Evolutionary conservation across 1,140 invertebrate genomes (phyloP).

Genomic region (Metaphire vulgaris): DNA sequence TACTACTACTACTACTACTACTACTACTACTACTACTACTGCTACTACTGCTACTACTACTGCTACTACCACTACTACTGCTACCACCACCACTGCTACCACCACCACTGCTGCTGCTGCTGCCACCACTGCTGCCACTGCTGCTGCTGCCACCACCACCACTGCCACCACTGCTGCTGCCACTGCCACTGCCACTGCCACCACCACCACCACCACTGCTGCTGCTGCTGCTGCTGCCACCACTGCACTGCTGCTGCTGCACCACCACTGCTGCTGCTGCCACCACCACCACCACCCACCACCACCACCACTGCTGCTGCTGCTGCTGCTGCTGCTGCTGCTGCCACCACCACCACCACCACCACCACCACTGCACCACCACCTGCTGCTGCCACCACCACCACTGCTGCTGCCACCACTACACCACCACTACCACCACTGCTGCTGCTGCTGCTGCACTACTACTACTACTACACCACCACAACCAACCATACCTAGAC

Average conservation of each 20-base stretch:
- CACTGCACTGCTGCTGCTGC: not conserved
- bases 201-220: not conserved
- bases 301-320: too few relatives aligned
- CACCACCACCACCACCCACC: not conserved
- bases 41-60: not conserved
- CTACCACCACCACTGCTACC: not conserved
- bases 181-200: not conserved
- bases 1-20: not conserved
- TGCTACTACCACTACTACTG: not conserved
- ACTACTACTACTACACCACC: too few relatives aligned
- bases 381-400: too few relatives aligned
- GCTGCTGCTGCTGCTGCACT: too few relatives aligned
- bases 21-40: not conserved
- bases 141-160: not conserved
- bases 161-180: not conserved
- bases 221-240: not conserved
- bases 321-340: too few relatives aligned
- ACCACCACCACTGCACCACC: too few relatives aligned
- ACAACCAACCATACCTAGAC: too few relatives aligned
- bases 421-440: too few relatives aligned
- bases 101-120: not conserved
- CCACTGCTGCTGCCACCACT: too few relatives aligned
- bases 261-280: not conserved
- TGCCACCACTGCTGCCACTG: not conserved
- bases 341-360: too few relatives aligned